These are phyloP conservation scores for Periophthalmus magnuspinnatus DNA, from an alignment of 2,797 vertebrate species.

Conservation along the genomic window DNA sequence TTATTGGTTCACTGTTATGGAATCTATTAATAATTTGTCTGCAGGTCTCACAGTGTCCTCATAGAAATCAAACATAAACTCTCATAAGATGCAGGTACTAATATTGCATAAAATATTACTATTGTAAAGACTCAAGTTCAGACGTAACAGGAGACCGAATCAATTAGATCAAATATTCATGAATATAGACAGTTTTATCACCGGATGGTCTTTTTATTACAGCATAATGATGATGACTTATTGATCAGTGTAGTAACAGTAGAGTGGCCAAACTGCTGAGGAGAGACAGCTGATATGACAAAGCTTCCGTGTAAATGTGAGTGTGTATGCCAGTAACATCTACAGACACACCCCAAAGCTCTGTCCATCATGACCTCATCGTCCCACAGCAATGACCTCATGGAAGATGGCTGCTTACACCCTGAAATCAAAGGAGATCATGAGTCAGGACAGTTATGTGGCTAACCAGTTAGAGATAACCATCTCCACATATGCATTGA, in stretches of 20 bases:
- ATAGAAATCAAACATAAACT: neutral
- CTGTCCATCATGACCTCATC: conserved; percentile 53
- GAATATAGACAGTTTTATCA: neutral
- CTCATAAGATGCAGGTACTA: neutral
- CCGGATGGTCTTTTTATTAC: neutral
- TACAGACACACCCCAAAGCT: conserved; percentile 41
- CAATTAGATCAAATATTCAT: conserved; percentile 1
- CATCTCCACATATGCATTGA: neutral
- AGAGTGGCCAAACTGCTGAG: neutral
- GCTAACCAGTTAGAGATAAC: neutral
- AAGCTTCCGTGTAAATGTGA: conserved; percentile 20
- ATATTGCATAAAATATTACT: neutral
- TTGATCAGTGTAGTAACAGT: neutral
- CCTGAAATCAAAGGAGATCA: conserved; percentile 7
- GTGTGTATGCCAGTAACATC: conserved; percentile 15
- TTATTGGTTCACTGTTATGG: neutral
- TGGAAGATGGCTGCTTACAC: conserved; percentile 37
- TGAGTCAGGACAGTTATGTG: conserved; percentile 3
- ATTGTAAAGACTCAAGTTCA: neutral
- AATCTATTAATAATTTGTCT: neutral
- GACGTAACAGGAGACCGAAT: neutral
- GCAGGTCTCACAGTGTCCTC: neutral
- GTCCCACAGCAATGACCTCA: conserved; percentile 59
- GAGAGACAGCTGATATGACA: conserved; percentile 2
- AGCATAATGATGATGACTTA: neutral